phyloP scores from a whole-genome alignment of 2,797 vertebrate genomes.

The Dendrocincla tyrannina region DNA sequence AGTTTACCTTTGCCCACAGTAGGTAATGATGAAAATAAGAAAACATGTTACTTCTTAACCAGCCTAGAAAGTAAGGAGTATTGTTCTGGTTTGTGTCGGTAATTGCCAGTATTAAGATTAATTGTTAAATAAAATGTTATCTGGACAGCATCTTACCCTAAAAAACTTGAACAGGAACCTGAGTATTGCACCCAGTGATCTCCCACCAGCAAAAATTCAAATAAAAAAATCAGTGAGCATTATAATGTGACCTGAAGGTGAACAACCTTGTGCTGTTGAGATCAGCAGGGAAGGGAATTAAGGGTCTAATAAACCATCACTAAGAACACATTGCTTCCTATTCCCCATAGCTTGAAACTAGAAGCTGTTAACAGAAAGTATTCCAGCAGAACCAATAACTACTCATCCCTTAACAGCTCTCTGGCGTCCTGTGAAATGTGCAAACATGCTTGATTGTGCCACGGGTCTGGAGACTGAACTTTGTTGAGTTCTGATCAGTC shows the following conservation, averaged over 20 bases:
- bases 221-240: background rate
- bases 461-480: background rate
- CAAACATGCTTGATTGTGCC: background rate
- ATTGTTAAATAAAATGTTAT: background rate
- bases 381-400: background rate
- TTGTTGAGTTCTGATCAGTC: background rate
- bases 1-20: background rate
- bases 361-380: background rate
- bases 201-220: background rate
- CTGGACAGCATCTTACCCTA: background rate
- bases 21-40: background rate
- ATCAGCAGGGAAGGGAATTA: background rate
- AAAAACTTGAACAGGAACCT: background rate
- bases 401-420: background rate
- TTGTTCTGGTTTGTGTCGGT: background rate
- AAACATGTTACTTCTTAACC: background rate
- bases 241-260: background rate
- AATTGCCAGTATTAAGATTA: background rate
- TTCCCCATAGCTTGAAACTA: background rate
- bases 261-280: background rate
- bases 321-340: background rate
- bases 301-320: background rate
- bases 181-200: background rate
- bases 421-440: background rate
- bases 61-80: background rate